phyloP scores from a whole-genome alignment of 2,888 invertebrate genomes.

The Xestia sexstrigata region DNA sequence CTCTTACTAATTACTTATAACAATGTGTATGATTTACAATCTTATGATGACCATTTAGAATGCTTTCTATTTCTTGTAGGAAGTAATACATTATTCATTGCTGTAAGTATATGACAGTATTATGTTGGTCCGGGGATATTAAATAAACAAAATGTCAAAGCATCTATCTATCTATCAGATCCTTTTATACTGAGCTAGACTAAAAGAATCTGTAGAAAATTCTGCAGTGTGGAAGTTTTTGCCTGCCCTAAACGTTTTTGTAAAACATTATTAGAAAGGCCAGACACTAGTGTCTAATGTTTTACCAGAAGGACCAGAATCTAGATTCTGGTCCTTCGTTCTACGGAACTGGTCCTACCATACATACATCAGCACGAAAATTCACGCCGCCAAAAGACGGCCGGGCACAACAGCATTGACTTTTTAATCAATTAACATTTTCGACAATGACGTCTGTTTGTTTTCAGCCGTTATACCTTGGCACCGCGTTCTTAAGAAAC shows the following conservation, averaged over 20 bases:
- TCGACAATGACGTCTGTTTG: no score
- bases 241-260: background rate
- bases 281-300: no score
- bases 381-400: background rate
- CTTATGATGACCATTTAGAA: background rate
- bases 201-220: background rate
- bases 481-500: background rate
- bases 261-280: background rate
- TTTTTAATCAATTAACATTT: background rate
- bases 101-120: background rate
- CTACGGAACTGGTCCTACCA: background rate
- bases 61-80: background rate
- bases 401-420: background rate
- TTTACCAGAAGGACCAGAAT: background rate
- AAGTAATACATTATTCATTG: constrained; percentile 8
- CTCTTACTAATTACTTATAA: constrained; percentile 13
- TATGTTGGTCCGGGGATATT: background rate
- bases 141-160: background rate
- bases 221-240: background rate
- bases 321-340: background rate
- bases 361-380: background rate
- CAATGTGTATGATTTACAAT: background rate
- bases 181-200: no score
- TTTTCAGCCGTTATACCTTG: background rate
- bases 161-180: no score